Evolutionary conservation across 2,888 invertebrate species (phyloP).

Genomic region (Drosophila barbarae): DNA sequence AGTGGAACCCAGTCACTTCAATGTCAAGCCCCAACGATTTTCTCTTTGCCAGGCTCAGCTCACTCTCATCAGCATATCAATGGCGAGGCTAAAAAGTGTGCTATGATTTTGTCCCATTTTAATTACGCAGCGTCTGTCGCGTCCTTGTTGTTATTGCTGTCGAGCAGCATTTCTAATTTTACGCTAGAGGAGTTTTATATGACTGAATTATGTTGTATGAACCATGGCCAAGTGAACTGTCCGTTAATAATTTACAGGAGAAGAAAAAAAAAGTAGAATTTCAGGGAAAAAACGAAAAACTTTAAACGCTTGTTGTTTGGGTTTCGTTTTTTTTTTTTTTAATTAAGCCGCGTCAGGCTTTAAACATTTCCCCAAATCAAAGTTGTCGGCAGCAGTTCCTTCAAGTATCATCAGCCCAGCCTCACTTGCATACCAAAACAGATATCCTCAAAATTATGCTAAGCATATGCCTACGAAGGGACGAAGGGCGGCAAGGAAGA

Average conservation of each 20-base stretch:
- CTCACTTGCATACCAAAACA: constrained; percentile 47
- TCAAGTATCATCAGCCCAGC: constrained; percentile 41
- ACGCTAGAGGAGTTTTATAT: constrained; percentile 78
- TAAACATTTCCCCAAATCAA: constrained; percentile 45
- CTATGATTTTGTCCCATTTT: constrained; percentile 62
- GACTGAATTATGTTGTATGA: constrained; percentile 75
- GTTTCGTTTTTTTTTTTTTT: constrained; percentile 47
- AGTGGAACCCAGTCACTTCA: constrained; percentile 64
- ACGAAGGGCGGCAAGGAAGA: constrained; percentile 14
- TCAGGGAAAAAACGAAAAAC: constrained; percentile 23
- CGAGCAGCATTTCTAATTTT: constrained; percentile 76
- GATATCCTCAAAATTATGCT: constrained; percentile 62
- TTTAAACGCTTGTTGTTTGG: constrained; percentile 51
- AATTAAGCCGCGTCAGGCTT: constrained; percentile 51
- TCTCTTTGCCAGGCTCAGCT: constrained; percentile 3
- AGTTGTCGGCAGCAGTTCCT: constrained; percentile 48
- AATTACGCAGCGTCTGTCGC: constrained; percentile 60
- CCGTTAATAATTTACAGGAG: constrained; percentile 43
- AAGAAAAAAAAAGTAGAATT: constrained; percentile 2
- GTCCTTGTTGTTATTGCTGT: constrained; percentile 40
- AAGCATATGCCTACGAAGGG: constrained; percentile 61
- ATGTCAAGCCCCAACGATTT: constrained; percentile 62
- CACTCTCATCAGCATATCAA: constrained; percentile 68
- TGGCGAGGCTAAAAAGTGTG: constrained; percentile 45
- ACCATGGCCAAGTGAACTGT: constrained; percentile 55